Conservation (phyloP, 2,113 vertebrate species). For the Tinamus guttatus region DNA sequence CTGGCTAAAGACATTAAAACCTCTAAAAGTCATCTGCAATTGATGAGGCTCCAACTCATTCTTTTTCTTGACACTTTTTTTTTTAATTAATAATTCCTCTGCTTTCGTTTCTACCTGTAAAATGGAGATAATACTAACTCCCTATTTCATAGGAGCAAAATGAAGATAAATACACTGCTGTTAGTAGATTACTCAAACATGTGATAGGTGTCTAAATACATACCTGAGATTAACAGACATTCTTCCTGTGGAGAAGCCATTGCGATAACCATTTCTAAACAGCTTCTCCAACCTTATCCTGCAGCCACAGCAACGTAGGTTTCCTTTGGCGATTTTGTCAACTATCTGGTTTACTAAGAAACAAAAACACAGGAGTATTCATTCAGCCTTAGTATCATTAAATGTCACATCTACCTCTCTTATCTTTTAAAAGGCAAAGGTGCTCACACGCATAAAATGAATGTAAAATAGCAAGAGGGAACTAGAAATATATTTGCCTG, state of each 20-base stretch:
- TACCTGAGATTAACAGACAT: background rate
- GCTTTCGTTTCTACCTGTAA: background rate
- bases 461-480: background rate
- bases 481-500: background rate
- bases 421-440: background rate
- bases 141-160: background rate
- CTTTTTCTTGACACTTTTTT: background rate
- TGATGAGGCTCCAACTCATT: background rate
- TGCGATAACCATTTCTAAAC: background rate
- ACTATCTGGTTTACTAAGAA: background rate
- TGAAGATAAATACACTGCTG: background rate
- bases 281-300: background rate
- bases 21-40: background rate
- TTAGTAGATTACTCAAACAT: background rate
- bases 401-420: fast-evolving
- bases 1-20: background rate
- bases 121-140: background rate
- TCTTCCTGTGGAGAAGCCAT: background rate
- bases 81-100: background rate
- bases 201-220: background rate
- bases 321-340: background rate
- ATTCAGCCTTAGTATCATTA: background rate
- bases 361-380: background rate
- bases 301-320: background rate
- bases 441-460: background rate